Base-by-base conservation (phyloP, 2,888 invertebrate species). In the Pseudeuparius sepicola region DNA sequence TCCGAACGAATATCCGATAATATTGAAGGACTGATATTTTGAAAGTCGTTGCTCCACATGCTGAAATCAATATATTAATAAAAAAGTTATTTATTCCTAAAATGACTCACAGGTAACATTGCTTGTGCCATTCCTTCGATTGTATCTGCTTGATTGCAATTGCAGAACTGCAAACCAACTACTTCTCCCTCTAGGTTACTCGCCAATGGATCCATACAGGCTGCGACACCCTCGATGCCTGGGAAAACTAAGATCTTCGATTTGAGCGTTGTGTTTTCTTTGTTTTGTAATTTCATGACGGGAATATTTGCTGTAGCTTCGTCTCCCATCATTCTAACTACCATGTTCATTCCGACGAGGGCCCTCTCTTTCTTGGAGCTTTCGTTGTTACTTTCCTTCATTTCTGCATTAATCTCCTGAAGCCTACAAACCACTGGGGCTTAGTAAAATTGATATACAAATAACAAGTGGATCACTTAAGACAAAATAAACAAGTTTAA, bases 1-100 rank as follows among this genome's bases (percentile, higher is more conserved):
- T 26, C 96, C 96, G 54, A 78, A 93, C 9, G 94, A 96, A 65
- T 96, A 93, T 2, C 86, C 92, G n/a, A 83, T 70, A 1, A 94
- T 56, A 38, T 73, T 71, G 63, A 83, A 89, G 1, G 68, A 67
- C 28, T 72, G 65, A 1, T 65, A 63, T 0, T 68, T 71, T 0
- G 67, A 56, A 9, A 74, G 50, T 5, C 66, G 62, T 24, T 67
- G 60, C 40, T 70, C 65, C 2, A 78, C 61, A 36, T 68, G 59
- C 78, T 81, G 52, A 18, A 65, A 58, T n/a, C n/a, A n/a, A n/a
- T n/a, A n/a, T n/a, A n/a, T n/a, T n/a, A n/a, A 33, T 14, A 15
- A 17, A 30, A 33, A 11, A 18, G 7, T 30, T 30, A 18, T 28
- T 5, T n/a, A n/a, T n/a, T n/a, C n/a, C n/a, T n/a, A n/a, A n/a